A percentile compares a stretch with the other conserved stretches of the same genome.
These are phyloP conservation scores for Heliconius nattereri DNA, from an alignment of 1,140 invertebrate species.

Conservation along the genomic window DNA sequence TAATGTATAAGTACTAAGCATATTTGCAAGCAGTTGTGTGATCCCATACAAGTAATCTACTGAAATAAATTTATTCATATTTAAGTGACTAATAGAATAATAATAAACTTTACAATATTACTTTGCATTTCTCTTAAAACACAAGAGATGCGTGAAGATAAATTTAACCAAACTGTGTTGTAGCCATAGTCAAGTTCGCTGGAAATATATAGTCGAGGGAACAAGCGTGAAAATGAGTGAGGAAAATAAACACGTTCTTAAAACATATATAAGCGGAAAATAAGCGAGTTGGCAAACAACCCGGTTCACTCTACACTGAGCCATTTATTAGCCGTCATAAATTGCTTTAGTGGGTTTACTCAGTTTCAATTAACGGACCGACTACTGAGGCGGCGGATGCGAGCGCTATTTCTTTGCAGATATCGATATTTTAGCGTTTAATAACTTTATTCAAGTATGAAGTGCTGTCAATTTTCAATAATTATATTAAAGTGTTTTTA, in stretches of 20 bases:
- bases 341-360: constrained; percentile 60
- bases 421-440: constrained; percentile 19
- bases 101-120: too few species aligned
- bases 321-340: constrained; percentile 63
- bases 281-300: constrained; percentile 50
- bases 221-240: constrained; percentile 17
- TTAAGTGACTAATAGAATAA: too few species aligned
- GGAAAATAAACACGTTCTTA: constrained; percentile 30
- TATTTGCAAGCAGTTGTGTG: too few species aligned
- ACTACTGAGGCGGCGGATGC: constrained; percentile 31
- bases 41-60: too few species aligned
- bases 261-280: constrained; percentile 42
- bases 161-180: background rate
- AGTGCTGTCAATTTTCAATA: background rate
- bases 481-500: background rate
- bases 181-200: background rate
- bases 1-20: too few species aligned
- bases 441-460: background rate
- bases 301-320: constrained; percentile 45
- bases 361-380: constrained; percentile 60
- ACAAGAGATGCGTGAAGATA: background rate
- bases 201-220: background rate
- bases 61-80: too few species aligned
- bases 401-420: constrained; percentile 23
- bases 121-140: background rate